Percentiles rank a stretch among this genome's conserved stretches.
Evolutionary conservation across 2,888 invertebrate genomes (phyloP).

Genomic region (Oscheius sp.): DNA sequence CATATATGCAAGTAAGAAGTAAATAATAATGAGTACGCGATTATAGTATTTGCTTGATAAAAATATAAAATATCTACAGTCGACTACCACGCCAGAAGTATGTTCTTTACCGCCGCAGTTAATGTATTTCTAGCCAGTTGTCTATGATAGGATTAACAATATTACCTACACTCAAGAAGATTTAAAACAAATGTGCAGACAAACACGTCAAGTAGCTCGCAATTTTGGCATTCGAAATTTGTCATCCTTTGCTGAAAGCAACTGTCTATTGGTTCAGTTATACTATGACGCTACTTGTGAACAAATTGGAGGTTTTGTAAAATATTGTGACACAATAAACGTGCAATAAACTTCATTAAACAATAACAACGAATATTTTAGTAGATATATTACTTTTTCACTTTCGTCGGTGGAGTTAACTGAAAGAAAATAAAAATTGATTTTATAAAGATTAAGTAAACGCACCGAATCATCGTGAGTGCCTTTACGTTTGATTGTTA

Average conservation of each 20-base stretch:
- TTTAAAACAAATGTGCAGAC: constrained; percentile 36
- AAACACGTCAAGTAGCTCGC: constrained; percentile 40
- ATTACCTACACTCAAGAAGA: constrained; percentile 39
- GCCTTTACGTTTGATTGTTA: background rate
- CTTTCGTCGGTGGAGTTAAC: background rate
- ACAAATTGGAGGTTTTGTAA: constrained; percentile 46
- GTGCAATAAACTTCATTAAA: background rate
- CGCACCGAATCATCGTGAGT: background rate
- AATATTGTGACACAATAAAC: constrained; percentile 40
- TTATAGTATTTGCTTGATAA: constrained; percentile 18
- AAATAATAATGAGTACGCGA: background rate
- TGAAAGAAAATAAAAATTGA: background rate
- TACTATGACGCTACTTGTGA: constrained; percentile 51
- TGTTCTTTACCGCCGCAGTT: background rate
- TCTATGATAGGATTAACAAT: constrained; percentile 38
- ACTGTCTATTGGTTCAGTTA: constrained; percentile 48
- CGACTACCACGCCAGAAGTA: constrained; percentile 2
- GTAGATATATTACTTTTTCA: background rate
- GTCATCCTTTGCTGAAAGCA: constrained; percentile 45
- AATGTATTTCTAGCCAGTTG: constrained; percentile 34
- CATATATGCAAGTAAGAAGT: constrained; percentile 13
- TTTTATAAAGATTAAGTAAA: background rate
- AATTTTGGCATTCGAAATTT: constrained; percentile 50
- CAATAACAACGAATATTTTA: background rate
- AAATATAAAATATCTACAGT: background rate